Base-by-base conservation (phyloP, 2,888 invertebrate genomes). In the Pachycephus smyrnensis region DNA sequence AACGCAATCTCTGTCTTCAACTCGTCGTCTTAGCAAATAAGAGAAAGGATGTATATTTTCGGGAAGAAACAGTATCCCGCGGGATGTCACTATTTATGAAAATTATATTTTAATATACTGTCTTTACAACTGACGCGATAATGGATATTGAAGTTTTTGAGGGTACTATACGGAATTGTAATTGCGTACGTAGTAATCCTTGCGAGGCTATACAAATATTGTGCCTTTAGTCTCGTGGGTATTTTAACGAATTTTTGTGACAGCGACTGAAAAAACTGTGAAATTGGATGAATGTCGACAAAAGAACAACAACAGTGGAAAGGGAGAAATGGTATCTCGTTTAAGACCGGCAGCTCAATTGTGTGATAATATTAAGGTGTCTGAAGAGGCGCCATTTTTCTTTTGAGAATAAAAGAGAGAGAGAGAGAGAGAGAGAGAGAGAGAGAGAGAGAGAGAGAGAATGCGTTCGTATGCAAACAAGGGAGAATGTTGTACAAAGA, bases 81-180 rank as follows among this genome's bases (percentile, higher is more conserved):
- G 23, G 55, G 55, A 55, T 55, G 23, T 55, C 9, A 55, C 23
- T 81, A 86, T 86, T 86, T 82, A 85, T 86, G 82, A 84, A 87
- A 86, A 84, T 88, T 87, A 86, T 88, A 88, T 88, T 88, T 87
- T 87, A 87, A 84, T 86, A 87, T 80, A 84, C 82, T 80, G 81
- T 79, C 78, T 86, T 83, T 55, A 82, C 79, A 55, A 80, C 78
- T 80, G 36, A 76, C 78, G 82, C 83, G 80, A 79, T 81, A 78
- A 71, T 79, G 79, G 84, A 76, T 77, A 83, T n/a, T 74, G 75
- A 55, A 55, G 9, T 55, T 55, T 55, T 55, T 55, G 23, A 23
- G 9, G 55, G 23, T 55, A 55, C 55, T 55, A 55, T 23, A 23
- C 9, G 9, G 9, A 55, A 23, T 55, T 55, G 23, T 55, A 23